phyloP scores from a whole-genome alignment of 2,888 invertebrate genomes.

The Linyphia triangularis region DNA sequence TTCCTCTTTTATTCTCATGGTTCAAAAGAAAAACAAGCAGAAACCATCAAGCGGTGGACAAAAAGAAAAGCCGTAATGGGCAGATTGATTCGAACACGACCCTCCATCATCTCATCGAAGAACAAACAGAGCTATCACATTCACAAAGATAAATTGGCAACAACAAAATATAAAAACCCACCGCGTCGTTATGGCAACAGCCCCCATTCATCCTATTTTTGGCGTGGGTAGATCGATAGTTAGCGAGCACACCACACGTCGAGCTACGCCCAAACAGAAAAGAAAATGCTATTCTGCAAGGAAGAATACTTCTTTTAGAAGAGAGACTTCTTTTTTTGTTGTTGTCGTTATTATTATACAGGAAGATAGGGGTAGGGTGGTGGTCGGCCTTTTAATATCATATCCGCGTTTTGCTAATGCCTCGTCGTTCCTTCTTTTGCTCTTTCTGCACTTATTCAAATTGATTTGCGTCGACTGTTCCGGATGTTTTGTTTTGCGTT shows the following conservation, averaged over 20 bases:
- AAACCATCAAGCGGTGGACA: background rate
- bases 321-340: background rate
- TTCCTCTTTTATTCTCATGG: background rate
- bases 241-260: background rate
- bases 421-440: no score
- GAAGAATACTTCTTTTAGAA: background rate
- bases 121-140: constrained; percentile 40
- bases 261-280: background rate
- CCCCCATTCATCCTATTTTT: constrained; percentile 58
- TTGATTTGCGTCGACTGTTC: background rate
- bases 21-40: background rate
- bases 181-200: constrained; percentile 55
- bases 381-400: background rate
- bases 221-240: constrained; percentile 41
- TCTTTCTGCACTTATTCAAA: background rate
- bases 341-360: background rate
- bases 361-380: background rate
- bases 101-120: constrained; percentile 28
- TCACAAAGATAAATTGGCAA: constrained; percentile 47
- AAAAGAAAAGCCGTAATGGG: constrained; percentile 12
- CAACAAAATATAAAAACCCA: constrained; percentile 44
- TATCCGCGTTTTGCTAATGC: background rate
- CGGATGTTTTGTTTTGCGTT: background rate
- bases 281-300: background rate
- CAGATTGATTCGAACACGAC: constrained; percentile 20